phyloP scores from a whole-genome alignment of 2,888 invertebrate species.

The Heliconius cydno region DNA sequence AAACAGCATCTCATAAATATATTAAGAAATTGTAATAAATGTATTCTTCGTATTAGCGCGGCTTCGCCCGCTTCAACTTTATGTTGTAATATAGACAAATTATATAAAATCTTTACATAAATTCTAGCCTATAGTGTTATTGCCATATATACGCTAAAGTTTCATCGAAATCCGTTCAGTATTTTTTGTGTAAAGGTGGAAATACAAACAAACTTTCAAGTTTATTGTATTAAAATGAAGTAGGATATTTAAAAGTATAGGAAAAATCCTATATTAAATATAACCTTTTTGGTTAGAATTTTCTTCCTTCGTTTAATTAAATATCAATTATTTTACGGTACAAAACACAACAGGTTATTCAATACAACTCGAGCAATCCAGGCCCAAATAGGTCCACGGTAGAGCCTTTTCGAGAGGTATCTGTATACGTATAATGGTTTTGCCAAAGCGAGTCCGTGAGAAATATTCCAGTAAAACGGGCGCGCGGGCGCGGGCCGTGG shows the following conservation, averaged over 20 bases:
- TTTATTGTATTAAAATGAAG: background rate
- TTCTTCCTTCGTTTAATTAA: slow-evolving; percentile 51
- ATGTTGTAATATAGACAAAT: background rate
- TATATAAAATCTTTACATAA: no score
- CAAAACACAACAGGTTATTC: slow-evolving; percentile 50
- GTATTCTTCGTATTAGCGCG: background rate
- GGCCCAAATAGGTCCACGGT: slow-evolving; percentile 56
- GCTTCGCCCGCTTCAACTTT: background rate
- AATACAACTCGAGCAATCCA: slow-evolving; percentile 53
- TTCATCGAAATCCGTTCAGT: background rate
- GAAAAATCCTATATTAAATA: background rate
- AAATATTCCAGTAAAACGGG: slow-evolving; percentile 78
- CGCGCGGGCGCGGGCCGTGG: slow-evolving; percentile 69
- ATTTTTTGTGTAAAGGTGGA: background rate
- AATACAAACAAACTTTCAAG: background rate
- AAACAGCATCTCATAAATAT: background rate
- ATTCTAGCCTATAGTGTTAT: background rate
- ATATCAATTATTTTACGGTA: slow-evolving; percentile 55
- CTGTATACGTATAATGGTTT: slow-evolving; percentile 68
- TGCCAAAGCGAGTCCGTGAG: slow-evolving; percentile 82
- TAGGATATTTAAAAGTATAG: background rate
- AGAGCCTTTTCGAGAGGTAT: slow-evolving; percentile 56
- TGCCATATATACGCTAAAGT: background rate
- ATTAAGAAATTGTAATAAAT: background rate
- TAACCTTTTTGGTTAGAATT: slow-evolving; percentile 44